Base-by-base conservation (phyloP, 2,888 invertebrate species). In the Pegoplata infirma region DNA sequence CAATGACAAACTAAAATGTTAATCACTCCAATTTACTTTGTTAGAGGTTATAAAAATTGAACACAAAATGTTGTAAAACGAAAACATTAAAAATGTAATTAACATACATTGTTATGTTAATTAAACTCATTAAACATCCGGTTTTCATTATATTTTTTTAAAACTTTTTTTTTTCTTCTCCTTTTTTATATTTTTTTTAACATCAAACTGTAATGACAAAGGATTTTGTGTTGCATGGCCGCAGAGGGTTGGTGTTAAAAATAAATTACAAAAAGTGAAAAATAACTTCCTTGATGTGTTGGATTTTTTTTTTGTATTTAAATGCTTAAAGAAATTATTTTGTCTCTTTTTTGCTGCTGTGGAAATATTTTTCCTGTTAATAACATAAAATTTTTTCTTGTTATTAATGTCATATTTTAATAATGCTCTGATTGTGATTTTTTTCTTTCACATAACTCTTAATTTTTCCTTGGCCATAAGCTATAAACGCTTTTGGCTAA, bases 81-180 rank as follows among this genome's bases (percentile, higher is more conserved):
- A 56, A 75, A 75, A 72, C 71, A 63, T 75, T 79, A 75, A 71
- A 79, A 75, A 71, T 75, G 63, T 75, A 79, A 75, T 75, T 79
- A 79, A 79, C 75, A 71, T 61, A 67, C 71, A 75, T 67, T 79
- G 71, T 79, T 71, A 75, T 79, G 79, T 75, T 75, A 75, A 79
- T 75, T 79, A 75, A 79, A 79, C 61, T 75, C 79, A 79, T 79
- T 79, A 75, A 75, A 63, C 56, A 72, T 71, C 71, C 56, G 61
- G 74, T 68, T 64, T 69, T 51, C 28, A 61, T 32, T 10, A 17
- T 28, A n/a, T 19, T 19, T 12, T 23, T 25, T 36, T n/a, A n/a
- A 46, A 7, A 17, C 7, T 12, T 36, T 1, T 49, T 23, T 36
- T 58, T 17, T 12, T n/a, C n/a, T n/a, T n/a, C n/a, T n/a, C n/a